Percentiles rank a stretch among this genome's conserved stretches.
Conservation (phyloP, 1,140 invertebrate genomes). For the Drosophila oshimai region DNA sequence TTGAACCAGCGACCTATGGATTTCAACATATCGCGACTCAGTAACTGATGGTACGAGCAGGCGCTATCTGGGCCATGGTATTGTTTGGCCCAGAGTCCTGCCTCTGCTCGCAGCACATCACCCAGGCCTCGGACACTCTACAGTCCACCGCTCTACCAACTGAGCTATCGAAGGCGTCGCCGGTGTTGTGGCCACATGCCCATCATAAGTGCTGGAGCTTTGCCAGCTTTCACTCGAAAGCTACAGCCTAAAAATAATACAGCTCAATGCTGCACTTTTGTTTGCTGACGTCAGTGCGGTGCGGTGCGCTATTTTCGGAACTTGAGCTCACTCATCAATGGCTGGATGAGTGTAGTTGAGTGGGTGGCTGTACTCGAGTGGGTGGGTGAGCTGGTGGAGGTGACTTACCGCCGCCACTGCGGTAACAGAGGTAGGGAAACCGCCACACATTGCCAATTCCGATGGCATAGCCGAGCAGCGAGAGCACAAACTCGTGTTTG, state of each 20-base stretch:
- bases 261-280: neutral
- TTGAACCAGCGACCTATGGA: constrained; percentile 89
- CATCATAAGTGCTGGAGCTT: constrained; percentile 23
- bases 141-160: constrained; percentile 95
- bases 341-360: neutral
- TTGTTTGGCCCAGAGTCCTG: constrained; percentile 52
- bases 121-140: constrained; percentile 84
- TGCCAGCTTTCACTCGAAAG: constrained; percentile 71
- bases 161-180: constrained; percentile 90
- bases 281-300: constrained; percentile 35
- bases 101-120: constrained; percentile 52
- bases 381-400: too few relatives aligned
- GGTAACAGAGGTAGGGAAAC: constrained; percentile 91
- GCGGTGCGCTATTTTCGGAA: constrained; percentile 54
- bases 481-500: constrained; percentile 89
- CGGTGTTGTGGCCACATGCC: constrained; percentile 10
- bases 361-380: neutral
- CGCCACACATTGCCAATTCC: constrained; percentile 93
- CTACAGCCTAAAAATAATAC: constrained; percentile 53
- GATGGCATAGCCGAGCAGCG: constrained; percentile 89
- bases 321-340: constrained; percentile 22
- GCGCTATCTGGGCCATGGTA: constrained; percentile 48
- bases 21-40: constrained; percentile 79
- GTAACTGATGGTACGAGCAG: constrained; percentile 54
- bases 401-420: constrained; percentile 82